These are phyloP conservation scores for Notodonta dromedarius DNA, from an alignment of 2,888 invertebrate genomes.

Conservation along the genomic window DNA sequence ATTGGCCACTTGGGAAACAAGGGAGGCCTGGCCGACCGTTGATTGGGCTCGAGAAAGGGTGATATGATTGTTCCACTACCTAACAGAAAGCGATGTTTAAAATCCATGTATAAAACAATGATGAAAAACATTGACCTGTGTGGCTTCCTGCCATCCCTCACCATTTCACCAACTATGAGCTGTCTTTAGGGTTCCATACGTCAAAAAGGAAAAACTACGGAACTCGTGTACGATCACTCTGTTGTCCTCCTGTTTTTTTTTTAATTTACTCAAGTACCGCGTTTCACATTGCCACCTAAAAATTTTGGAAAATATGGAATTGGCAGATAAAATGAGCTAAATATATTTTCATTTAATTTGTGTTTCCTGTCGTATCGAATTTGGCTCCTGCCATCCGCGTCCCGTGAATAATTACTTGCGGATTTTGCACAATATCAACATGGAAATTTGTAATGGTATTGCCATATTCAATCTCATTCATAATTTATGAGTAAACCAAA, in stretches of 20 bases:
- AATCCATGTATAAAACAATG: no score
- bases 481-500: neutral
- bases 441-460: conserved; percentile 24
- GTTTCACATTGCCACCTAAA: neutral
- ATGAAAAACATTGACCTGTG: no score
- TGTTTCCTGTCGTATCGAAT: conserved; percentile 12
- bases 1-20: conserved; percentile 21
- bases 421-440: conserved; percentile 41
- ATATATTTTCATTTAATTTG: conserved; percentile 2
- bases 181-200: no score
- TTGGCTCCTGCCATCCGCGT: conserved; percentile 19
- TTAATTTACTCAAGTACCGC: neutral
- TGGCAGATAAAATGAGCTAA: neutral
- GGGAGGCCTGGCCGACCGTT: conserved; percentile 14
- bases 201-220: no score
- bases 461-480: neutral
- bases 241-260: no score
- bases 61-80: neutral
- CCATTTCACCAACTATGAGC: no score
- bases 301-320: neutral
- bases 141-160: no score
- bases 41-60: neutral
- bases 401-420: conserved; percentile 33
- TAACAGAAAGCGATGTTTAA: no score
- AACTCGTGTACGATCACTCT: no score